Conservation (phyloP, 64 coral and sea anemone genomes). For the Cladopsammia gracilis region DNA sequence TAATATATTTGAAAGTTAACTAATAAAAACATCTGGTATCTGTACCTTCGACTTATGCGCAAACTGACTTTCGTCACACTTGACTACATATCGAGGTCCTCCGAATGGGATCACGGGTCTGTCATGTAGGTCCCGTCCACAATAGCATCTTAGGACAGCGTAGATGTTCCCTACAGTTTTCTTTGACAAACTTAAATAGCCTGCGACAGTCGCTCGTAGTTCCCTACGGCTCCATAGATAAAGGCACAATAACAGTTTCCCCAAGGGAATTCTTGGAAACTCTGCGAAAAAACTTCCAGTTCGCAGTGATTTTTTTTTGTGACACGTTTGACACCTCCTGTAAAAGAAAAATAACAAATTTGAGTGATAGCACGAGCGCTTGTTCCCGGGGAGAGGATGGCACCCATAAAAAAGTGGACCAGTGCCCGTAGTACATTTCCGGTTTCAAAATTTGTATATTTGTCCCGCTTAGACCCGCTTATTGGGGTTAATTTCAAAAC, state of each 20-base stretch:
- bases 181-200: background rate
- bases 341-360: background rate
- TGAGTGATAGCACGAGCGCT: too few species aligned
- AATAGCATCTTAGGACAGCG: background rate
- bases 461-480: too few species aligned
- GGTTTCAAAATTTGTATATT: too few species aligned
- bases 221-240: constrained; percentile 13
- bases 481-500: too few species aligned
- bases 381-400: too few species aligned
- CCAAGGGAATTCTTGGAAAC: constrained; percentile 11
- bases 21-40: background rate
- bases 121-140: constrained; percentile 3
- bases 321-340: background rate
- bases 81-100: background rate
- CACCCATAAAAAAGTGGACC: too few species aligned
- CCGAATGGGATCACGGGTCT: constrained; percentile 30
- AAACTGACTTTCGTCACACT: constrained; percentile 61
- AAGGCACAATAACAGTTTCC: background rate
- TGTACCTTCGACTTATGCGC: constrained; percentile 33
- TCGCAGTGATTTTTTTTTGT: background rate
- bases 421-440: too few species aligned
- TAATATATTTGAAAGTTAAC: background rate
- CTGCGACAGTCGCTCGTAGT: background rate
- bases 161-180: constrained; percentile 23
- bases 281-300: constrained; percentile 5